phyloP scores from a whole-genome alignment of 2,797 vertebrate genomes.

The Argentina silus region DNA sequence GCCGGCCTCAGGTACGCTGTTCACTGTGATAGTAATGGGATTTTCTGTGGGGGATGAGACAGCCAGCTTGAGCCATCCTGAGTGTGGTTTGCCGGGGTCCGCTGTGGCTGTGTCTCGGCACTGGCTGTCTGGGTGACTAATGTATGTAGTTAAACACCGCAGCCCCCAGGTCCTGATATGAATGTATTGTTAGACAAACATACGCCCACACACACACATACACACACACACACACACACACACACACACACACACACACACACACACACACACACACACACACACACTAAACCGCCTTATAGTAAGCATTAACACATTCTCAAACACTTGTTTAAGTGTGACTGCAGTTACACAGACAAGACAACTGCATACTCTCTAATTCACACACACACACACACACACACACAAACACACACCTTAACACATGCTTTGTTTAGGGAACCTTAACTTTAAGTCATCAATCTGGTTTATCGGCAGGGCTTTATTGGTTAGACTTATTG shows the following conservation, averaged over 20 bases:
- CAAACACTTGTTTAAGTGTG: too few species aligned
- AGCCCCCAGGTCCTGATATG: background rate
- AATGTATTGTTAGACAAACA: conserved; percentile 14
- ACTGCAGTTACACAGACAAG: too few species aligned
- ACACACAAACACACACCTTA: background rate
- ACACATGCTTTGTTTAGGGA: background rate
- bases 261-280: conserved; percentile 4
- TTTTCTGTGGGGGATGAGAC: background rate
- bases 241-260: background rate
- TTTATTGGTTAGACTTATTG: conserved; percentile 13
- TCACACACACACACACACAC: background rate
- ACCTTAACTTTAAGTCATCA: too few species aligned
- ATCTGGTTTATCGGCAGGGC: too few species aligned
- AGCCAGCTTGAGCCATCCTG: background rate
- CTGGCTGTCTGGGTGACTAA: conserved; percentile 28
- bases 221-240: conserved; percentile 8
- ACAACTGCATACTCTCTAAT: too few species aligned
- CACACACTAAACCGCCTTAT: background rate
- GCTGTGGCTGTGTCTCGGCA: conserved; percentile 12
- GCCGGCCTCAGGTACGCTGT: conserved; percentile 5
- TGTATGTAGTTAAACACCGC: conserved; percentile 25
- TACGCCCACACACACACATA: conserved; percentile 1
- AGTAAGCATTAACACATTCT: background rate
- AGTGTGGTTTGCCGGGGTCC: background rate
- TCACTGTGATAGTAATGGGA: conserved; percentile 9